Conservation (phyloP, 2,888 invertebrate species). For the Drosophila kokeensis region DNA sequence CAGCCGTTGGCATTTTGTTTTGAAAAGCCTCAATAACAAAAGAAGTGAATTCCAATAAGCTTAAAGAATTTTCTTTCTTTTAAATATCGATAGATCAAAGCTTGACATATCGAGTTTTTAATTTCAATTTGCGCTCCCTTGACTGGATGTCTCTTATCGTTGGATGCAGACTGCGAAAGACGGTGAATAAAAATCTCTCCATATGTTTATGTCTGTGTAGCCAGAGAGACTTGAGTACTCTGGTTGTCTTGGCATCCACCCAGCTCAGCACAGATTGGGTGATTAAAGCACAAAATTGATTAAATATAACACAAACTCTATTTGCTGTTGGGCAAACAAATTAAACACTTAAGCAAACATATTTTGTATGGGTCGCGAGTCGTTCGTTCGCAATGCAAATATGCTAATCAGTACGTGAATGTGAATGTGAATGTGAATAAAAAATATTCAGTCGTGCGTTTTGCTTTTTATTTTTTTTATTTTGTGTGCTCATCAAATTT, state of each 20-base stretch:
- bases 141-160: neutral
- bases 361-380: constrained; percentile 4
- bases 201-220: neutral
- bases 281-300: neutral
- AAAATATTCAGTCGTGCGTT: constrained; percentile 41
- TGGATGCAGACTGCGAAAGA: neutral
- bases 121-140: neutral
- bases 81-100: constrained; percentile 1
- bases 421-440: constrained; percentile 6
- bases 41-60: neutral
- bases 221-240: neutral
- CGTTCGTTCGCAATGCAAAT: constrained; percentile 4
- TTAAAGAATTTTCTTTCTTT: neutral
- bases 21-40: neutral
- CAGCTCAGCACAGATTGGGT: neutral
- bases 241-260: neutral
- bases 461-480: neutral
- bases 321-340: constrained; percentile 19
- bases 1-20: neutral
- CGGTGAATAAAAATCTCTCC: neutral
- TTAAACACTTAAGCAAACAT: constrained; percentile 4
- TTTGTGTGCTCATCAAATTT: constrained; percentile 47
- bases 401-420: constrained; percentile 32
- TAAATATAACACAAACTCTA: neutral
- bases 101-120: neutral